Evolutionary conservation across 2,797 vertebrate species (phyloP), one percentile per base, ranked within the genome.

Genomic region (Sarcoramphus papa): DNA sequence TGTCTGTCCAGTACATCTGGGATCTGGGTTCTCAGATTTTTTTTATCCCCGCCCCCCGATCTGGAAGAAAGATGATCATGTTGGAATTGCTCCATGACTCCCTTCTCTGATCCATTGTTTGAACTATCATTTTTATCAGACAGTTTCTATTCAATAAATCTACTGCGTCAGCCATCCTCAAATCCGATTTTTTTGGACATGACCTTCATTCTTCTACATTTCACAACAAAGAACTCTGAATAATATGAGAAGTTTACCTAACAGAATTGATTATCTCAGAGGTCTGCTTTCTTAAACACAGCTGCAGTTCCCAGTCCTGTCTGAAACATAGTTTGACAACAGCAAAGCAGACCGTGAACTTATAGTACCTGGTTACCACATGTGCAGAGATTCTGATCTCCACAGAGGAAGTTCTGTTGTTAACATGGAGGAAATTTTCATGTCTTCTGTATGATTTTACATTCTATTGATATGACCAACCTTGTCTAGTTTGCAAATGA

Each of bases 101-200:
- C 35, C n/a, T 53, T 69, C 60, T 77, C 78, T 64, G 47, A 83
- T 78, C 35, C 37, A 59, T 54, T 92, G 33, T 89, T 97, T 96
- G 57, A 95, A 92, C 62, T 73, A 65, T 45, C 45, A 69, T 80
- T 97, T 96, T 93, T 82, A 93, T 83, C 11, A 5, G 69, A 76
- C 20, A 65, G 56, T 93, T 95, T 96, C 31, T 75, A 54, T 77
- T 95, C 63, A 95, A 65, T 84, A 91, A 91, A 92, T 93, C 65
- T 74, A 75, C n/a, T 79, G 25, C 0, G 3, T 60, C 50, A 95
- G 24, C 37, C n/a, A 64, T 85, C 60, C 51, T n/a, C 43, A 90
- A 28, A 86, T 86, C 67, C 90, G 41, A 62, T 72, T 54, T 84
- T 91, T 89, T 91, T 90, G 60, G 50, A 92, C 51, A 69, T 3